Evolutionary conservation across 2,888 invertebrate genomes (phyloP), one percentile per base, ranked within the genome.

Genomic region (Glaucopsyche alexis): DNA sequence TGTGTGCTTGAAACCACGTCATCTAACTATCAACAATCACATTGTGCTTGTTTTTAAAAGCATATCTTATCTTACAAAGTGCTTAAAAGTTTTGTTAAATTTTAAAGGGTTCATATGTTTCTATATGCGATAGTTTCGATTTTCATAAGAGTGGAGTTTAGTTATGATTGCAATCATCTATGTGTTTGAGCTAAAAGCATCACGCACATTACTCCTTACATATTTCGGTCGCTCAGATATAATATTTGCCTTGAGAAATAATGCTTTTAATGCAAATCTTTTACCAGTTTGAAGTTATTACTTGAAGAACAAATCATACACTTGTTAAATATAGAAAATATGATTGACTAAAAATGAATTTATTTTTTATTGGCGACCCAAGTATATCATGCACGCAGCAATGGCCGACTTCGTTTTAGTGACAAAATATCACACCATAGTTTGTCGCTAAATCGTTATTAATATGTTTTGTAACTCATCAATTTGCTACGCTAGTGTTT

Each of bases 1-100:
- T 67, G 67, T 67, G 67, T 42, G 67, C 69, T 69, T 69, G 47
- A 47, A 69, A 29, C 7, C 47, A 49, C 69, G 29, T 69, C 69
- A 69, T 69, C 29, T 69, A 5, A 67, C n/a, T 16, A 9, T 69
- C 13, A 19, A 49, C 45, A 45, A 49, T 13, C 69, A 69, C 47
- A 11, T 47, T 69, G 29, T 69, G 69, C 49, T 49, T 69, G 47
- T 42, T 60, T 29, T 60, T 29, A 29, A 60, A 60, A 47, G 47
- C 47, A 47, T 47, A 47, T 47, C 4, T 29, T 29, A 29, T 29
- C 29, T 29, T 29, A 4, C 29, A 29, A 29, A 29, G 29, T 38
- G 60, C 60, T 29, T 60, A 13, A 60, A 60, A 38, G 60, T 60
- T 60, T 60, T 60, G 29, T 38, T 6, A 60, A 29, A 50, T 50